Conservation (phyloP, 2,888 invertebrate genomes). For the Pseudococcus jackbeardsleyi region DNA sequence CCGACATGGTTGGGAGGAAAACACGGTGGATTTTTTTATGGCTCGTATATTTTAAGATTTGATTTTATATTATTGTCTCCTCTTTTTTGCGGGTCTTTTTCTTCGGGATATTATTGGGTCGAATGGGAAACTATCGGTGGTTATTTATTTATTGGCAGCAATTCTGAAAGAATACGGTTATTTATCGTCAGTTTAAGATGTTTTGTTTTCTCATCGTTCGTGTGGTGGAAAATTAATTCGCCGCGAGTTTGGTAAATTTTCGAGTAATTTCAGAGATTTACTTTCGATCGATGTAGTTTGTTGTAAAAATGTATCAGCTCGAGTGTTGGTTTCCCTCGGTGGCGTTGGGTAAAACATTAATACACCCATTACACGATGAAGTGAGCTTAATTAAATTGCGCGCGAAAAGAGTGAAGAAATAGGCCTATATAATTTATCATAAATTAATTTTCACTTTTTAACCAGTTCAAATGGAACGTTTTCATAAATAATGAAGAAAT, state of each 20-base stretch:
- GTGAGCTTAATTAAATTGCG: conserved; percentile 3
- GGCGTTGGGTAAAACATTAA: background rate
- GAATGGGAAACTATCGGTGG: background rate
- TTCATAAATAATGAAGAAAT: conserved; percentile 39
- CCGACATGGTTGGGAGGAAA: background rate
- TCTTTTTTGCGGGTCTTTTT: background rate
- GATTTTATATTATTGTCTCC: background rate
- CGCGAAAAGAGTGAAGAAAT: background rate
- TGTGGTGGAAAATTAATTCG: conserved; percentile 17
- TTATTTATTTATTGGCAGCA: conserved; percentile 39
- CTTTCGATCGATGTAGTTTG: background rate
- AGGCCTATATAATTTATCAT: conserved; percentile 12
- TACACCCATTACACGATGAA: conserved; percentile 9
- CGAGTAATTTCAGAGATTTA: background rate
- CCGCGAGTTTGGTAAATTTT: background rate
- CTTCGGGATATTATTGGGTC: background rate
- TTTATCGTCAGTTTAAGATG: conserved; percentile 25
- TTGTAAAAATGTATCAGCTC: conserved; percentile 1
- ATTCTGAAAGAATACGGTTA: background rate
- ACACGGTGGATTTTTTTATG: background rate
- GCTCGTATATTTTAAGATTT: conserved; percentile 19
- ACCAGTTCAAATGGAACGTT: conserved; percentile 12
- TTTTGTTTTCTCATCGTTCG: conserved; percentile 6
- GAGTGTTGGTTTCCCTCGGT: background rate
- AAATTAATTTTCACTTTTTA: conserved; percentile 44